Conservation (phyloP, 2,888 invertebrate species). For the Malachius bipustulatus region DNA sequence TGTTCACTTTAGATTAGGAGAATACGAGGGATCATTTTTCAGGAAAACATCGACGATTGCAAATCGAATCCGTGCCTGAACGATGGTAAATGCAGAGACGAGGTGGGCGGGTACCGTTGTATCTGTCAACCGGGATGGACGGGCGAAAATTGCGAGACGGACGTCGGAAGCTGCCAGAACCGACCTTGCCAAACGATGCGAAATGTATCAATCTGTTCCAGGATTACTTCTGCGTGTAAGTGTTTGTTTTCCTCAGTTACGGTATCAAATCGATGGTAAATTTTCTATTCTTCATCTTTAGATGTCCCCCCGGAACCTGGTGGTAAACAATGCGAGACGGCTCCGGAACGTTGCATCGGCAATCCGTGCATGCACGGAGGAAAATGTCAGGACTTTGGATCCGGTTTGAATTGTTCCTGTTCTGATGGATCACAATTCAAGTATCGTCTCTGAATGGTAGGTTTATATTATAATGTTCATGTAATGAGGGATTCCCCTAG, state of each 20-base stretch:
- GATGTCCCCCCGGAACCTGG: slow-evolving; percentile 91
- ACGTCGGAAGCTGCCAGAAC: slow-evolving; percentile 77
- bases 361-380: slow-evolving; percentile 94
- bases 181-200: slow-evolving; percentile 89
- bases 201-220: slow-evolving; percentile 84
- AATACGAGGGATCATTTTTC: no score
- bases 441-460: no score
- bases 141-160: slow-evolving; percentile 72
- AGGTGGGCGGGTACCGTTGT: slow-evolving; percentile 73
- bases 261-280: no score
- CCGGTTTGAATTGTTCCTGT: slow-evolving; percentile 88
- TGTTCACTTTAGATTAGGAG: no score
- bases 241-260: no score
- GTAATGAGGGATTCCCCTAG: no score
- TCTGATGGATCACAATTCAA: slow-evolving; percentile 74
- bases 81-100: slow-evolving; percentile 79
- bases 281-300: slow-evolving; percentile 30
- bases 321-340: slow-evolving; percentile 93
- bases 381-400: slow-evolving; percentile 90
- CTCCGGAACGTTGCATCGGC: slow-evolving; percentile 88
- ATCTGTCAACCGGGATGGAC: slow-evolving; percentile 77
- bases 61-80: slow-evolving; percentile 75
- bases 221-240: slow-evolving; percentile 81
- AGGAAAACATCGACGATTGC: slow-evolving; percentile 76
- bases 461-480: no score